phyloP scores from a whole-genome alignment of 2,888 invertebrate genomes.

The Pharmacophagus antenor region DNA sequence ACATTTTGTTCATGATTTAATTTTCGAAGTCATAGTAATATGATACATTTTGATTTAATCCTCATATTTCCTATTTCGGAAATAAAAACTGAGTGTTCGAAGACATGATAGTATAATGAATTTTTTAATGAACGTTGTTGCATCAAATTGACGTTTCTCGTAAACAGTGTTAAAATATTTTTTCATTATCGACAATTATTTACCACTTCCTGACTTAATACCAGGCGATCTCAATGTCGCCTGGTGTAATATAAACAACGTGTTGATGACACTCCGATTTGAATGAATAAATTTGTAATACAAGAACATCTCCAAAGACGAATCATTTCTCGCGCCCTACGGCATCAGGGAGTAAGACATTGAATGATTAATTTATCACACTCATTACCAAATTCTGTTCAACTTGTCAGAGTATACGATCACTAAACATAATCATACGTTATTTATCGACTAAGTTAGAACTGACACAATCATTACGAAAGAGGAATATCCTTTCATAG shows the following conservation, averaged over 20 bases:
- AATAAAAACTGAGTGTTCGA: no score
- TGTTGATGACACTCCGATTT: neutral
- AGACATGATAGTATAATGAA: no score
- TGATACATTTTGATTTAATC: no score
- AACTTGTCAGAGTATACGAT: conserved; percentile 46
- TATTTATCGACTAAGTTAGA: conserved; percentile 26
- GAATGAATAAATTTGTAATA: conserved; percentile 47
- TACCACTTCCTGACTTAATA: no score
- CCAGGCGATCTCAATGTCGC: no score
- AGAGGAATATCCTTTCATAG: conserved; percentile 6
- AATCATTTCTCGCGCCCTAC: conserved; percentile 58
- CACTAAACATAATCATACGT: conserved; percentile 44
- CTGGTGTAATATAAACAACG: neutral
- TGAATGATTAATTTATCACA: conserved; percentile 62
- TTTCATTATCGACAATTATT: no score
- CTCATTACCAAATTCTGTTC: conserved; percentile 54
- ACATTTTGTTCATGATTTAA: no score
- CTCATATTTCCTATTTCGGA: no score
- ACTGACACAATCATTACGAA: conserved; percentile 9
- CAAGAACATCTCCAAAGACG: conserved; percentile 52
- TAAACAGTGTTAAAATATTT: no score
- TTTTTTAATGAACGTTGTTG: no score
- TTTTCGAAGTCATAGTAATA: no score
- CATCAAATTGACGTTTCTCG: no score
- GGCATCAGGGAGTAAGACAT: conserved; percentile 53